Evolutionary conservation across 2,888 invertebrate species (phyloP).

Genomic region (Agrotis segetum): DNA sequence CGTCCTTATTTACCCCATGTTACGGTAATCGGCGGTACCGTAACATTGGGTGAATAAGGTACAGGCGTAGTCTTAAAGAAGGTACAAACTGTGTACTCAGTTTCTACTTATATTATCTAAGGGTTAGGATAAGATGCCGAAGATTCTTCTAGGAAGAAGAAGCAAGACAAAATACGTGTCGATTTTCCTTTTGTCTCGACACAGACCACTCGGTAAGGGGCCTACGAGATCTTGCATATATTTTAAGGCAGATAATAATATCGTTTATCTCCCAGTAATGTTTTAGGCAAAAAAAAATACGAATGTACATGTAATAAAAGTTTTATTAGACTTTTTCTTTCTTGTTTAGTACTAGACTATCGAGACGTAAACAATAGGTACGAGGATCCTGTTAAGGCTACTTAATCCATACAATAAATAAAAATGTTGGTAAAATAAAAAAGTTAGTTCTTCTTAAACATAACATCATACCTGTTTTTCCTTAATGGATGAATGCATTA

Average conservation of each 20-base stretch:
- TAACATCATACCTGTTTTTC: neutral
- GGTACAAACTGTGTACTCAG: no score
- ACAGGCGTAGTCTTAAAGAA: no score
- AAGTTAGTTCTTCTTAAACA: neutral
- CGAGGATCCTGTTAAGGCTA: neutral
- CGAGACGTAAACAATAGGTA: constrained; percentile 6
- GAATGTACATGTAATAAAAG: neutral
- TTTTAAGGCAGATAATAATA: neutral
- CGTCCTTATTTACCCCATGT: no score
- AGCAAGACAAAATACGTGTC: no score
- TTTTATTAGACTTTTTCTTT: constrained; percentile 22
- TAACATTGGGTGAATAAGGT: no score
- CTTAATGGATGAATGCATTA: neutral
- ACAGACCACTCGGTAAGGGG: no score
- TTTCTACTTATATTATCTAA: no score
- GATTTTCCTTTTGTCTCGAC: no score
- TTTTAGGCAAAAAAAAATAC: constrained; percentile 8
- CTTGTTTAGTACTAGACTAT: constrained; percentile 17
- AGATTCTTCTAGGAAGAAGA: no score
- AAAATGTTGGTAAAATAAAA: neutral
- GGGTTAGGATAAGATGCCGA: no score
- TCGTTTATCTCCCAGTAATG: neutral
- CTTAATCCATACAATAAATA: constrained; percentile 6
- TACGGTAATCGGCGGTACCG: no score
- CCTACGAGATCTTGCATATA: neutral